Percentiles rank a stretch among this genome's conserved stretches.
Conservation (phyloP, 1,140 invertebrate genomes). For the Polypedilum pembai region DNA sequence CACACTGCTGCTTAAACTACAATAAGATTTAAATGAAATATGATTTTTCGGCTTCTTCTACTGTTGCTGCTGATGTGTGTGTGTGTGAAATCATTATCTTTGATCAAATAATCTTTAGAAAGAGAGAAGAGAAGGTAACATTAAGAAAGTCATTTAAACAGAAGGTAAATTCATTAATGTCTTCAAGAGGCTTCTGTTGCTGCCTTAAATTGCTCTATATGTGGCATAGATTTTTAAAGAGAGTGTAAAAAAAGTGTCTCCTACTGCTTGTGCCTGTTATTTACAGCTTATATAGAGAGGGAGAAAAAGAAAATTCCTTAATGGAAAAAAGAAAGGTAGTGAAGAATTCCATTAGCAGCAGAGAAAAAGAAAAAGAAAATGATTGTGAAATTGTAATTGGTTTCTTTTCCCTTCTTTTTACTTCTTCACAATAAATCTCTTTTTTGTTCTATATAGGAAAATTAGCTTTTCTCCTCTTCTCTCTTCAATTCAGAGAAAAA, state of each 20-base stretch:
- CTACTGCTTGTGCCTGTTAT: conserved; percentile 11
- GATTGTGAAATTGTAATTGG: conserved; percentile 18
- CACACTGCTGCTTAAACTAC: not conserved
- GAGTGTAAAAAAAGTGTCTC: not conserved
- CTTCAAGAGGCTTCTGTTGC: no score
- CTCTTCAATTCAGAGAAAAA: no score
- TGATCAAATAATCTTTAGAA: conserved; percentile 27
- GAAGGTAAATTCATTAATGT: conserved; percentile 26
- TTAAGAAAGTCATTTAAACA: conserved; percentile 27
- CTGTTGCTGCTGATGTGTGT: not conserved
- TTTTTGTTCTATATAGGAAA: not conserved
- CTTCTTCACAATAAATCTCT: conserved; percentile 6
- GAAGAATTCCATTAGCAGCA: not conserved
- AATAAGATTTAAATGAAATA: conserved; percentile 9
- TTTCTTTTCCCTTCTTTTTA: not conserved
- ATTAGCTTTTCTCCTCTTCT: not conserved
- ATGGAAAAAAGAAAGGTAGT: not conserved
- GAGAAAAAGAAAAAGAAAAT: not conserved
- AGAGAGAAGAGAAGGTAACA: not conserved
- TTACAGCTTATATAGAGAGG: not conserved
- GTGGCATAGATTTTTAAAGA: no score
- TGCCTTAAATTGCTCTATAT: no score
- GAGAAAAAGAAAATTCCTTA: not conserved
- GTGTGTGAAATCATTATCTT: conserved; percentile 7
- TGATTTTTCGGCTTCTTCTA: no score